phyloP scores from a whole-genome alignment of 2,888 invertebrate genomes.

The Drosophila kokeensis region DNA sequence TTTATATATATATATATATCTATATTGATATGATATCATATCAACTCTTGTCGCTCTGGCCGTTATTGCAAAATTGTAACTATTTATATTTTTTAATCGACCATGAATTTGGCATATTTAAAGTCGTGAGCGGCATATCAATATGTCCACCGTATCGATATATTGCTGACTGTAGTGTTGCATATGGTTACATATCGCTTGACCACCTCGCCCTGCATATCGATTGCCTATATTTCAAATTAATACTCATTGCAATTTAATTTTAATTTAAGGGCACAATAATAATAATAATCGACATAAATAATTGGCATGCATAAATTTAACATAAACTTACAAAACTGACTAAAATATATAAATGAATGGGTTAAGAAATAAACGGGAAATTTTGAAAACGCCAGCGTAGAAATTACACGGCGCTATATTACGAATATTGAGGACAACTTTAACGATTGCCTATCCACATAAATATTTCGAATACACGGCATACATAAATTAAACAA shows the following conservation, averaged over 20 bases:
- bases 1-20: background rate
- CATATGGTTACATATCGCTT: background rate
- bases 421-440: constrained; percentile 1
- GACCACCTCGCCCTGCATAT: background rate
- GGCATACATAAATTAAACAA: constrained; percentile 26
- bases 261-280: constrained; percentile 85
- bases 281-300: constrained; percentile 18
- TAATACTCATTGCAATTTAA: constrained; percentile 86
- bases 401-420: constrained; percentile 10
- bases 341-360: constrained; percentile 36
- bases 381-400: constrained; percentile 34
- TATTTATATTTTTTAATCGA: constrained; percentile 3
- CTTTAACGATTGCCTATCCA: background rate
- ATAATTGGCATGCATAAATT: constrained; percentile 19
- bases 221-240: constrained; percentile 14
- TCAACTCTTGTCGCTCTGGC: background rate
- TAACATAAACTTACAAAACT: constrained; percentile 18
- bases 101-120: background rate
- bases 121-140: constrained; percentile 13
- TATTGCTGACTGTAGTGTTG: constrained; percentile 32
- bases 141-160: constrained; percentile 19
- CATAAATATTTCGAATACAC: constrained; percentile 18
- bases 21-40: background rate
- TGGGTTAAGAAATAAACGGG: constrained; percentile 7
- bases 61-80: background rate